Evolutionary conservation across 2,113 vertebrate genomes (phyloP).

Genomic region (Amazona vittata): DNA sequence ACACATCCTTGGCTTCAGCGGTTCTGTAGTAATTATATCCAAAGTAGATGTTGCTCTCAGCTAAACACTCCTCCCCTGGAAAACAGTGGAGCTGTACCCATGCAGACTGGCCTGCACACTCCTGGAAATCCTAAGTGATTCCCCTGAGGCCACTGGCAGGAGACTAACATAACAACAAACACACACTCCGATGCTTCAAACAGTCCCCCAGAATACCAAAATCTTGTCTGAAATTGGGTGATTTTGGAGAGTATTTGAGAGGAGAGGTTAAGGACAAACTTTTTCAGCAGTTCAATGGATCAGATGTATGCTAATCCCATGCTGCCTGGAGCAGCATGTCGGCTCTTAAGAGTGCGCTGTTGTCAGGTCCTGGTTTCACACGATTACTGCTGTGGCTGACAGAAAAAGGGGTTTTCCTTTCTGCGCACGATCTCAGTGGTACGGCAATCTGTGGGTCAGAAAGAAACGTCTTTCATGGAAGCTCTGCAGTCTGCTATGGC

Average conservation of each 20-base stretch:
- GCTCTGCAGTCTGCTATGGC: background rate
- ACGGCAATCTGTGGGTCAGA: background rate
- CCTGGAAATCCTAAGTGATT: background rate
- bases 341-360: background rate
- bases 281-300: background rate
- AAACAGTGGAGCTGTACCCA: background rate
- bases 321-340: background rate
- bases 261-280: background rate
- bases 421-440: background rate
- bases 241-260: background rate
- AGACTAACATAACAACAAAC: background rate
- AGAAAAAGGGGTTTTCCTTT: background rate
- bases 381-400: background rate
- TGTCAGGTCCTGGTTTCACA: background rate
- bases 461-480: background rate
- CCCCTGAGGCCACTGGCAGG: background rate
- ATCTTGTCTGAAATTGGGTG: background rate
- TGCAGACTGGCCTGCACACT: background rate
- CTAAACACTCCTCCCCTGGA: background rate
- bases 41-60: background rate
- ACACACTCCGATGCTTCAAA: background rate
- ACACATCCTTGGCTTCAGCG: background rate
- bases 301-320: background rate
- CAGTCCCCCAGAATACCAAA: background rate
- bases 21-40: background rate